Base-by-base conservation (phyloP, 2,797 vertebrate species). In the Onychomys leucogaster region DNA sequence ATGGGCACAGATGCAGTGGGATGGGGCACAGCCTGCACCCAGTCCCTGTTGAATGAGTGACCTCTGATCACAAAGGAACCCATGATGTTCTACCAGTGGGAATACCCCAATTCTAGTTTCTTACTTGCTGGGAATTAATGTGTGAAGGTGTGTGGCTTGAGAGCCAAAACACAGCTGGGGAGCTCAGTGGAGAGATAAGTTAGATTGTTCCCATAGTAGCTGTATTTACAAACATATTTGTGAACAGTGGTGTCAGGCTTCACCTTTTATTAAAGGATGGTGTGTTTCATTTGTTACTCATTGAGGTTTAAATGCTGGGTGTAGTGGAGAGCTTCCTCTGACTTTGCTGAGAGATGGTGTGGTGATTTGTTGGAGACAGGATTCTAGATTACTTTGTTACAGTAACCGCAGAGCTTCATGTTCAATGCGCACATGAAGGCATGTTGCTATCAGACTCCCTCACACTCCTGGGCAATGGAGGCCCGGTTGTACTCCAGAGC, bases 121-220 rank as follows among this genome's bases (percentile, higher is more conserved):
- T 81, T 41, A 78, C 67, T 97, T 97, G 46, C 52, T 92, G 88
- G 32, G 34, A n/a, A 69, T 93, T 90, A 63, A 67, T 96, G 41
- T 91, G 14, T 87, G 55, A 49, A 52, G 37, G 19, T 6, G 19
- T 6, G 25, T 92, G 23, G 12, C 76, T 96, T 90, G 37, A 52
- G 89, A 75, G 65, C 5, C 57, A 94, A 76, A 52, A 93, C 43
- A 96, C 46, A 29, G 2, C 37, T 52, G 75, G 21, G 52, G 52
- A 52, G 25, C 34, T 73, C 73, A 69, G 41, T n/a, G 21, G 27
- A 95, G 41, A 25, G 63, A 88, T 93, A 90, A 67, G 19, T 77
- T 23, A 65, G n/a, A 52, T 89, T 52, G 52, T 82, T 85, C 91
- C 77, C 37, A 11, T 25, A 67, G 32, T 88, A 81, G 86, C 57